phyloP scores from a whole-genome alignment of 2,113 vertebrate genomes.

The Etheostoma spectabile region DNA sequence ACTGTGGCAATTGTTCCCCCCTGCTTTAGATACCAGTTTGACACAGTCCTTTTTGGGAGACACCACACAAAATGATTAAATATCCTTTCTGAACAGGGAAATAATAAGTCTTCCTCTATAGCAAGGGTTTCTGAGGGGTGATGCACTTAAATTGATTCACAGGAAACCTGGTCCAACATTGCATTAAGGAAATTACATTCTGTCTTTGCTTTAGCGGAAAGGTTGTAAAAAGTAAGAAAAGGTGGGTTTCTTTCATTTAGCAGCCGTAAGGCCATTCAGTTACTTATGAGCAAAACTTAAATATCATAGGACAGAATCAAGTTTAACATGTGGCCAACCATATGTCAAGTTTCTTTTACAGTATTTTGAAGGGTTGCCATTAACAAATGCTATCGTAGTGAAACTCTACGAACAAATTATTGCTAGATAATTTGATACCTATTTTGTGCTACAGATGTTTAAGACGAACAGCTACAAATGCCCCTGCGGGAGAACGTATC shows the following conservation, averaged over 20 bases:
- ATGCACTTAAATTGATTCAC: slow-evolving; percentile 7
- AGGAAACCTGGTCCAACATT: slow-evolving; percentile 39
- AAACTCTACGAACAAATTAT: slow-evolving; percentile 31
- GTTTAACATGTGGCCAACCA: background rate
- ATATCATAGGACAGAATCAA: slow-evolving; percentile 18
- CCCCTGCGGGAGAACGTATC: slow-evolving; percentile 28
- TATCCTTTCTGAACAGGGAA: background rate
- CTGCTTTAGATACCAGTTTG: slow-evolving; percentile 19
- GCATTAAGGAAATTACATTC: slow-evolving; percentile 19
- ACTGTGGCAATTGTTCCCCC: slow-evolving; percentile 22
- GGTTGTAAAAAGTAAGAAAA: slow-evolving; percentile 43
- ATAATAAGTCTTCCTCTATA: slow-evolving; percentile 7
- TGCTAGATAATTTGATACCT: slow-evolving; percentile 17
- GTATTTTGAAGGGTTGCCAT: slow-evolving; percentile 42
- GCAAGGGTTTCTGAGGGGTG: background rate
- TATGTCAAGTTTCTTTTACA: slow-evolving; percentile 28
- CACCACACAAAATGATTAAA: background rate
- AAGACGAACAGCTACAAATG: slow-evolving; percentile 8
- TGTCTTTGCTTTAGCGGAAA: slow-evolving; percentile 37
- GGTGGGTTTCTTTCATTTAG: slow-evolving; percentile 40
- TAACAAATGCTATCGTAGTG: slow-evolving; percentile 49
- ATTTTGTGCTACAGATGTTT: slow-evolving; percentile 26
- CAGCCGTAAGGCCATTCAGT: slow-evolving; percentile 32
- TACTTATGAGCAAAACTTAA: slow-evolving; percentile 5
- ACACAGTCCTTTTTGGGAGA: slow-evolving; percentile 29